Conservation (phyloP, 1,140 invertebrate genomes). For the Hyles euphorbiae region DNA sequence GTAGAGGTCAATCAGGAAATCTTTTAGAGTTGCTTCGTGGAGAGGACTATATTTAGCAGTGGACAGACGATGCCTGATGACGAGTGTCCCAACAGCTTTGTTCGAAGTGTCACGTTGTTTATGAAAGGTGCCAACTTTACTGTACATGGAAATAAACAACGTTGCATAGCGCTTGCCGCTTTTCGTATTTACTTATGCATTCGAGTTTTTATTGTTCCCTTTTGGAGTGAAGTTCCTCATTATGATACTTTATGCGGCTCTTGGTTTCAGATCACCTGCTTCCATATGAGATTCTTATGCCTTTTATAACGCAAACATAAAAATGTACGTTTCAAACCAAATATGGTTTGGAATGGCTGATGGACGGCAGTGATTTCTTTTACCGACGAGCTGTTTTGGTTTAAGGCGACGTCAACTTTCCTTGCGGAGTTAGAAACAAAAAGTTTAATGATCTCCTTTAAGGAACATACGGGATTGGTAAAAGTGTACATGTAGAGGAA, state of each 20-base stretch:
- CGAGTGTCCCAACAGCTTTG: too few species aligned
- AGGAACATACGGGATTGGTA: conserved; percentile 13
- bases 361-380: conserved; percentile 63
- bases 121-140: neutral
- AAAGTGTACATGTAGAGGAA: neutral
- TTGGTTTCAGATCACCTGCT: conserved; percentile 31
- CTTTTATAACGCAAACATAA: conserved; percentile 36
- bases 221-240: conserved; percentile 15
- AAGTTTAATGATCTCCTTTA: conserved; percentile 16
- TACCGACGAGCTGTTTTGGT: conserved; percentile 40
- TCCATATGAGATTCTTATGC: conserved; percentile 35
- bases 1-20: too few species aligned
- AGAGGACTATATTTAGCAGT: too few species aligned
- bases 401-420: conserved; percentile 61
- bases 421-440: conserved; percentile 59
- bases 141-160: too few species aligned
- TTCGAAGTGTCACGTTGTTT: neutral
- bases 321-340: conserved; percentile 50
- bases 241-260: conserved; percentile 15
- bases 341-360: conserved; percentile 51
- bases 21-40: too few species aligned
- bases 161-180: neutral
- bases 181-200: conserved; percentile 7
- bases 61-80: too few species aligned
- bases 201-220: conserved; percentile 15